Conservation (phyloP, 2,113 vertebrate species). For the Triplophysa rosa region DNA sequence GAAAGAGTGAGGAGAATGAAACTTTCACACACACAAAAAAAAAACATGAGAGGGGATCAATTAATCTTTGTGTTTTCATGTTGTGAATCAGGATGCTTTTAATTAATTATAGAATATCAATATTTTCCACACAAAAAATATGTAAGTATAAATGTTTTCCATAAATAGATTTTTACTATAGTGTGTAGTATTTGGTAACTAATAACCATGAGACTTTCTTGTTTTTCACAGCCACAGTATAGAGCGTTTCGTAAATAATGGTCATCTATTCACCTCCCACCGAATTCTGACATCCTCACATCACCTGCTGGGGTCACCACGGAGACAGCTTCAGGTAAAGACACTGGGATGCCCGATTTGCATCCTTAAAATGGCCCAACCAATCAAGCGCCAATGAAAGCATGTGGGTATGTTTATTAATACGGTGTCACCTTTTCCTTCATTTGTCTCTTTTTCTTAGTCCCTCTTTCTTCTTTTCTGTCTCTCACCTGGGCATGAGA, state of each 20-base stretch:
- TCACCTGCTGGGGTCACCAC: conserved; percentile 4
- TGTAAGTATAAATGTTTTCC: too few relatives aligned
- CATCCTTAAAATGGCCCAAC: conserved; percentile 19
- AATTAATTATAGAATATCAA: not conserved
- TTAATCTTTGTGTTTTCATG: not conserved
- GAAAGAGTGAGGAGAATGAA: not conserved
- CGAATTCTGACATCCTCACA: conserved; percentile 8
- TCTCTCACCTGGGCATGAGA: conserved; percentile 29
- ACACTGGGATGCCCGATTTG: conserved; percentile 12
- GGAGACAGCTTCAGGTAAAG: conserved; percentile 32
- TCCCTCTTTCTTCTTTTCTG: not conserved
- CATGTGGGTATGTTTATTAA: conserved; percentile 34
- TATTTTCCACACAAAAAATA: too few relatives aligned
- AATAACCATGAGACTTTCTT: not conserved
- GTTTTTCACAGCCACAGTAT: too few relatives aligned
- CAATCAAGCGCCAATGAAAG: conserved; percentile 26
- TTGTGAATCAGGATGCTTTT: not conserved
- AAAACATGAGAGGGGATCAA: not conserved
- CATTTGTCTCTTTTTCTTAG: not conserved
- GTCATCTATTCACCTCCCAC: conserved; percentile 20
- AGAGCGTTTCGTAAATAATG: not conserved
- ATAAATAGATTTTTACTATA: not conserved
- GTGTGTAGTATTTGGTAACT: not conserved
- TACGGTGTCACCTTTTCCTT: not conserved
- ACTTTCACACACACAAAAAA: not conserved